Conservation (phyloP, 2,797 vertebrate genomes). For the Alca torda region DNA sequence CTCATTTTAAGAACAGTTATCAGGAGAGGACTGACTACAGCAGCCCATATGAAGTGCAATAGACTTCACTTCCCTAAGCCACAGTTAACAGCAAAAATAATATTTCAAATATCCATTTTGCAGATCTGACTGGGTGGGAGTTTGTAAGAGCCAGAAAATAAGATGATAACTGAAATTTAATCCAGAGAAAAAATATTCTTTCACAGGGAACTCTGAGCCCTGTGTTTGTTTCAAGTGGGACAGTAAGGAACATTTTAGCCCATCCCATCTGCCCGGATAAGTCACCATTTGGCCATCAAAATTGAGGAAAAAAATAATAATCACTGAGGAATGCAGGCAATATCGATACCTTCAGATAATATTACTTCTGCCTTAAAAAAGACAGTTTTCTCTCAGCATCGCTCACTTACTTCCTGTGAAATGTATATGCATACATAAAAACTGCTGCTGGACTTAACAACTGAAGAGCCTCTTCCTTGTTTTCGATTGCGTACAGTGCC, state of each 20-base stretch:
- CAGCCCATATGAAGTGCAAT: neutral
- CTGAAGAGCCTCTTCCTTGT: neutral
- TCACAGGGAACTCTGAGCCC: neutral
- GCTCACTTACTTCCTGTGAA: neutral
- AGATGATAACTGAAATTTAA: neutral
- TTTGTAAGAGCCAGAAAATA: neutral
- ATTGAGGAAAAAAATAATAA: neutral
- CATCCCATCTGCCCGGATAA: accelerated
- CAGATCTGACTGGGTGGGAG: neutral
- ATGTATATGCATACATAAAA: neutral
- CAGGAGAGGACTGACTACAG: slow-evolving; percentile 17
- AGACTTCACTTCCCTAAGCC: neutral
- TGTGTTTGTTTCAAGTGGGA: neutral
- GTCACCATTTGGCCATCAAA: neutral
- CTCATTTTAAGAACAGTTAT: slow-evolving; percentile 53
- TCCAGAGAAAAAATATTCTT: neutral
- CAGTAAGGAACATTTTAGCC: neutral
- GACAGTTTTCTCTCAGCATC: neutral
- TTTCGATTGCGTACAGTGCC: neutral
- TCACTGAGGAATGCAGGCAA: neutral
- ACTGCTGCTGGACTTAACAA: neutral
- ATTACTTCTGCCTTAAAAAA: neutral
- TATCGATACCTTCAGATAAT: neutral
- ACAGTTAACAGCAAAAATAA: slow-evolving; percentile 23
- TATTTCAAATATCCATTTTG: neutral